Evolutionary conservation across 2,113 vertebrate species (phyloP), one percentile per base, ranked within the genome.

Genomic region (Psilopsiagon aurifrons): DNA sequence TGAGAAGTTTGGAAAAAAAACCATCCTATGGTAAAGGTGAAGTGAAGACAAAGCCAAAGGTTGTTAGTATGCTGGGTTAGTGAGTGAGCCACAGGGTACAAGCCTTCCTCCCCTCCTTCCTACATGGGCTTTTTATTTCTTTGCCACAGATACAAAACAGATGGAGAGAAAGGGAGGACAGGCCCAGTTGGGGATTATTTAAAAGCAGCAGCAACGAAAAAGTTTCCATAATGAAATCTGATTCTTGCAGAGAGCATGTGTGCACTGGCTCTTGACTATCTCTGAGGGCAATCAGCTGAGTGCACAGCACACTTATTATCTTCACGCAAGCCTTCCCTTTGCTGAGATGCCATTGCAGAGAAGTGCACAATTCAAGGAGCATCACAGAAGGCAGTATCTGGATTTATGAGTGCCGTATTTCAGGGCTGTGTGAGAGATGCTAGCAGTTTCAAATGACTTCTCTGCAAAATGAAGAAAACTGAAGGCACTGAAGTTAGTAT

Each of bases 361-460:
- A 76, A 59, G 66, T 6, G 6, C 49, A 62, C 66, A 15, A 35
- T 16, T 41, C 86, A 62, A 85, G 69, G 52, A 89, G 64, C 14
- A 2, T 51, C 43, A 13, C 83, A 71, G 88, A 74, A 92, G 90
- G 43, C 35, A 3, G 25, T 29, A 17, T 67, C 66, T 89, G 86
- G 83, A 91, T 96, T 94, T 96, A 90, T 66, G 69, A 59, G 57
- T 94, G 78, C 69, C 55, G 10, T 93, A 75, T 94, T 91, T 96
- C 73, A 78, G 68, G 69, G 59, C 91, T 86, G 15, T 62, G 51
- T 77, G 66, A 95, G 85, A 92, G 51, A 25, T 69, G 69, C 62
- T 62, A 69, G 57, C 62, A 62, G 77, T 68, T 93, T 94, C 83
- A 87, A 81, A 87, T 11, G 37, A 37, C 80, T 92, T 84, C 83